Evolutionary conservation across 2,113 vertebrate genomes (phyloP).

Genomic region (Phoxinus phoxinus): DNA sequence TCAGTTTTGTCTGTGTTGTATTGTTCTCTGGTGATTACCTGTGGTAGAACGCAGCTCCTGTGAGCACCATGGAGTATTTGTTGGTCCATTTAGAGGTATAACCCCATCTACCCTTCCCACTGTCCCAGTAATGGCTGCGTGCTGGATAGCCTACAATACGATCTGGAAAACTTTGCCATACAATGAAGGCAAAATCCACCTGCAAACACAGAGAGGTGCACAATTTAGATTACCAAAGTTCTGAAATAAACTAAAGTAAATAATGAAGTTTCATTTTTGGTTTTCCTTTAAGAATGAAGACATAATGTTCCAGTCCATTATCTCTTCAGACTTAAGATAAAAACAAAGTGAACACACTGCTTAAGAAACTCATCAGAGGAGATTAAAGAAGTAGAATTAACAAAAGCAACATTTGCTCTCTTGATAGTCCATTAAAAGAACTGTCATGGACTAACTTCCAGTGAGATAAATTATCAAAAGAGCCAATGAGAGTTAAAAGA

Average conservation of each 20-base stretch:
- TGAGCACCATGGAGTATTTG: conserved; percentile 83
- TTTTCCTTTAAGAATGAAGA: background rate
- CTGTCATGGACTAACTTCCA: background rate
- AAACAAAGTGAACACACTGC: background rate
- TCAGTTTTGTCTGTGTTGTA: background rate
- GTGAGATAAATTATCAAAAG: conserved; percentile 23
- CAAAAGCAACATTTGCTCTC: conserved; percentile 51
- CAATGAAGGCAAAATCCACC: conserved; percentile 82
- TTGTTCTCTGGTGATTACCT: conserved; percentile 63
- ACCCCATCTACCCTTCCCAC: conserved; percentile 75
- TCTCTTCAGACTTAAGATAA: background rate
- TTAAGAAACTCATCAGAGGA: background rate
- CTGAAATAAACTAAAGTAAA: background rate
- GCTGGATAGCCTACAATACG: conserved; percentile 81
- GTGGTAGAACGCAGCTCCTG: conserved; percentile 82
- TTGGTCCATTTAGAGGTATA: conserved; percentile 85
- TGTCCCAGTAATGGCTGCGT: conserved; percentile 82
- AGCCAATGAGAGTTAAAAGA: background rate
- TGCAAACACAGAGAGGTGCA: conserved; percentile 49
- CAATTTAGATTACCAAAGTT: background rate
- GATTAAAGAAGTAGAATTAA: conserved; percentile 27
- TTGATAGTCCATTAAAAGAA: conserved; percentile 52
- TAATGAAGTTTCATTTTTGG: background rate
- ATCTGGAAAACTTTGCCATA: conserved; percentile 82
- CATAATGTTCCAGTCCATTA: background rate